Percentiles rank a stretch among this genome's conserved stretches.
phyloP scores from a whole-genome alignment of 2,113 vertebrate species.

The Ictalurus furcatus region DNA sequence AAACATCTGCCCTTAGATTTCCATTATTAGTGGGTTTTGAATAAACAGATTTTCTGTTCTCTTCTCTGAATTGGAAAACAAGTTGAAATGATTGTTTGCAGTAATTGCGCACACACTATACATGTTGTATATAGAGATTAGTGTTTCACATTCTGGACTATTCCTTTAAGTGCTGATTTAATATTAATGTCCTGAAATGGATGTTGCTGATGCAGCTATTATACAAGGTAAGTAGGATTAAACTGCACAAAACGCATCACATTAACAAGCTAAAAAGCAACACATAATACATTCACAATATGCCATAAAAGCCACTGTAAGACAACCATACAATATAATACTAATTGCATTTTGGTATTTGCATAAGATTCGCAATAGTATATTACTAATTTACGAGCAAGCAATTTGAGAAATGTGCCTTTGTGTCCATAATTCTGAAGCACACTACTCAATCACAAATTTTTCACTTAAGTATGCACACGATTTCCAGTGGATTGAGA shows the following conservation, averaged over 20 bases:
- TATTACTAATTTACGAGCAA: slow-evolving; percentile 7
- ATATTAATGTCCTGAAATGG: slow-evolving; percentile 28
- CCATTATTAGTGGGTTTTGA: not conserved
- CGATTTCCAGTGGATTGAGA: slow-evolving; percentile 41
- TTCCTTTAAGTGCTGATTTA: slow-evolving; percentile 15
- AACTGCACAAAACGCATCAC: not conserved
- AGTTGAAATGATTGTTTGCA: not conserved
- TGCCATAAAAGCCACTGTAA: slow-evolving; percentile 3
- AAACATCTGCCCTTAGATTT: not conserved
- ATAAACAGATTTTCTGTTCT: not conserved
- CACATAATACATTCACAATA: not conserved
- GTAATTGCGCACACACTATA: not conserved
- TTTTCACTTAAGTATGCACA: slow-evolving; percentile 29
- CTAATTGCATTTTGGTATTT: slow-evolving; percentile 9
- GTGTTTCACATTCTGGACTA: not conserved
- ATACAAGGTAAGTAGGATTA: slow-evolving; percentile 22
- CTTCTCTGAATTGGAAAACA: not conserved
- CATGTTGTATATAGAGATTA: not conserved
- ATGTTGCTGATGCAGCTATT: slow-evolving; percentile 11
- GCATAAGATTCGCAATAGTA: not conserved
- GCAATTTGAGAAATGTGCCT: slow-evolving; percentile 11
- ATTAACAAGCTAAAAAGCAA: slow-evolving; percentile 18
- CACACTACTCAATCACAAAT: slow-evolving; percentile 28
- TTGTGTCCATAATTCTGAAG: slow-evolving; percentile 13
- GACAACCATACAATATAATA: not conserved